Percentiles rank a stretch among this genome's conserved stretches.
Conservation (phyloP, 2,888 invertebrate genomes). For the Tillus elongatus region DNA sequence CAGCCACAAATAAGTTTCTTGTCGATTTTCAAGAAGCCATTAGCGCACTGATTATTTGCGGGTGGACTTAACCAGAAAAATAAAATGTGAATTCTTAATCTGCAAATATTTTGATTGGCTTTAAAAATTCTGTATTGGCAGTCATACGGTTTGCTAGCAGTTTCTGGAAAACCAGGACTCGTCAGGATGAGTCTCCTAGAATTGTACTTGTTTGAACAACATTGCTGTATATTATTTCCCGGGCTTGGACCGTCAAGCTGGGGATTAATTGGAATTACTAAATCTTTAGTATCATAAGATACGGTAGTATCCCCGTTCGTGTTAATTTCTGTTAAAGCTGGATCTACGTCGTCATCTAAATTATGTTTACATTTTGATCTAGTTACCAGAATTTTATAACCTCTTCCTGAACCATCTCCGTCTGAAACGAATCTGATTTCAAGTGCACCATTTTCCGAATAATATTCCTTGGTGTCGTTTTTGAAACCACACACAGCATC, state of each 20-base stretch:
- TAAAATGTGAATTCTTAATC: slow-evolving; percentile 46
- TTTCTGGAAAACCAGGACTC: slow-evolving; percentile 50
- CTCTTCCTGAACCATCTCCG: slow-evolving; percentile 31
- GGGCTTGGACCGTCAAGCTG: no score
- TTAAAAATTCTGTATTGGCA: slow-evolving; percentile 47
- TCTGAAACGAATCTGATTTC: slow-evolving; percentile 44
- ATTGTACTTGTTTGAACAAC: slow-evolving; percentile 40
- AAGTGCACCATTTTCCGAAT: slow-evolving; percentile 42
- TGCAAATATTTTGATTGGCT: slow-evolving; percentile 43
- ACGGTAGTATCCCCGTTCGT: no score
- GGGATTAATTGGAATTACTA: no score
- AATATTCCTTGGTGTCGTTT: slow-evolving; percentile 43
- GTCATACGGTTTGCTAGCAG: slow-evolving; percentile 37
- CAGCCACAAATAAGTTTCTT: slow-evolving; percentile 51
- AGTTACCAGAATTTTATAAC: slow-evolving; percentile 47
- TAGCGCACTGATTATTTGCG: slow-evolving; percentile 36
- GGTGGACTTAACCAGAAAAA: slow-evolving; percentile 44
- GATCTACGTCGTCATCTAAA: no score
- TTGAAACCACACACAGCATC: slow-evolving; percentile 46
- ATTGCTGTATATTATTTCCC: slow-evolving; percentile 28
- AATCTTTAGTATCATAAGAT: no score
- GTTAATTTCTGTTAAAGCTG: no score
- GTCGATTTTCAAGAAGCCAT: slow-evolving; percentile 49
- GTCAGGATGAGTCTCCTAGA: slow-evolving; percentile 44
- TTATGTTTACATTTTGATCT: no score